Evolutionary conservation across 1,140 invertebrate genomes (phyloP).

Genomic region (Euglossa dilemma): DNA sequence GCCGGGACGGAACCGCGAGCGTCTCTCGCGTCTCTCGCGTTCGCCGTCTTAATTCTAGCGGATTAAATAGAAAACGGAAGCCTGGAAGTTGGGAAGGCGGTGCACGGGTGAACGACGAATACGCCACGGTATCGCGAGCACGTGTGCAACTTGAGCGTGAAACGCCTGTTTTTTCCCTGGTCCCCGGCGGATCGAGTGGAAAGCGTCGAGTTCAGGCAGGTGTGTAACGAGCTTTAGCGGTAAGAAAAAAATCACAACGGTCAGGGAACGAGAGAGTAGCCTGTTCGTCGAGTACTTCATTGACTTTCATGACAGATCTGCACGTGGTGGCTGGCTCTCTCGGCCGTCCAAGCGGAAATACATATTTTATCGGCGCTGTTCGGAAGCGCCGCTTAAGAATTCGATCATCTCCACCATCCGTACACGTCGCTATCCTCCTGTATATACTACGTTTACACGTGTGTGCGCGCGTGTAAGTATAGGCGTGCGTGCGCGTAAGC

Average conservation of each 20-base stretch:
- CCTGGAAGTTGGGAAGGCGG: too few species aligned
- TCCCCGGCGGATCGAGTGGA: neutral
- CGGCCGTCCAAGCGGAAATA: constrained; percentile 43
- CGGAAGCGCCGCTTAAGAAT: constrained; percentile 39
- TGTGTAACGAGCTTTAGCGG: neutral
- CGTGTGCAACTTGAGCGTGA: neutral
- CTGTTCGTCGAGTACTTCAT: constrained; percentile 52
- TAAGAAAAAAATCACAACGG: neutral
- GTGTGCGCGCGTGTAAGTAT: neutral
- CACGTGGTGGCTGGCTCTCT: constrained; percentile 23
- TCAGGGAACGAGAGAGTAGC: neutral
- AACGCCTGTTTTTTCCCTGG: neutral
- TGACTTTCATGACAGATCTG: constrained; percentile 65
- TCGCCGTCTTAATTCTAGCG: too few species aligned
- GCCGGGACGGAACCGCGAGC: too few species aligned
- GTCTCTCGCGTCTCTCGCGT: too few species aligned
- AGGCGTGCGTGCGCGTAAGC: neutral
- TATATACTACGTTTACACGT: neutral
- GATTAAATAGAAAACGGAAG: too few species aligned
- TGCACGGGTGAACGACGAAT: too few species aligned
- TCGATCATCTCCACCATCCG: constrained; percentile 8
- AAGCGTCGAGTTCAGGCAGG: neutral
- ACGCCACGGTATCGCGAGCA: neutral
- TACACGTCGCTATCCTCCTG: neutral
- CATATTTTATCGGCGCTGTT: constrained; percentile 58